Conservation (phyloP, 2,888 invertebrate genomes). For the Elegia similella region DNA sequence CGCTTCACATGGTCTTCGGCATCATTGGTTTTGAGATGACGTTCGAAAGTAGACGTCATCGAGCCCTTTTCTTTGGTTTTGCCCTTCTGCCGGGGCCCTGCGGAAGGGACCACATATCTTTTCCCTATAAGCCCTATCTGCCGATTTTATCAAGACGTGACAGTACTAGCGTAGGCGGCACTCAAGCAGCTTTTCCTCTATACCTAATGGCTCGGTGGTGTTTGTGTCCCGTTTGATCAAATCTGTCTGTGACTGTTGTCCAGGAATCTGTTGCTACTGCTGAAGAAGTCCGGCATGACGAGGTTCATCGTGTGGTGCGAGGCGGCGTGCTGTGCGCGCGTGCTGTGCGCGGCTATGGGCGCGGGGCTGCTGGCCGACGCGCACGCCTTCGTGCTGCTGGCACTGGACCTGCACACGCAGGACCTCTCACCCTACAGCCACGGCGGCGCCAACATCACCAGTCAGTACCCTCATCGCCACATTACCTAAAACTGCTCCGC, state of each 20-base stretch:
- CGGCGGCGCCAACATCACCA: slow-evolving; percentile 68
- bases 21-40: too few species aligned
- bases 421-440: slow-evolving; percentile 55
- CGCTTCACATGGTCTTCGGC: too few species aligned
- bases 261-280: slow-evolving; percentile 57
- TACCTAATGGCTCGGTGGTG: too few species aligned
- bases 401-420: slow-evolving; percentile 60
- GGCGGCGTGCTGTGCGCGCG: slow-evolving; percentile 53
- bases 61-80: too few species aligned
- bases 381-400: slow-evolving; percentile 57
- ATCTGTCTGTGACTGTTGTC: background rate
- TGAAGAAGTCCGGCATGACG: slow-evolving; percentile 56
- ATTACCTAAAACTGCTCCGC: background rate
- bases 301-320: slow-evolving; percentile 61
- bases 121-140: too few species aligned
- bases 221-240: too few species aligned
- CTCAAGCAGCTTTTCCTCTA: too few species aligned
- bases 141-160: too few species aligned
- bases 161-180: too few species aligned
- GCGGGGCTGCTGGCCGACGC: slow-evolving; percentile 62
- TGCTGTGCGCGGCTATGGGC: slow-evolving; percentile 68
- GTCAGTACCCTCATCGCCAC: slow-evolving; percentile 26
- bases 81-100: too few species aligned
- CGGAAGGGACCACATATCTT: too few species aligned
- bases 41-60: too few species aligned